Conservation (phyloP, 2,888 invertebrate species). For the Adelphocoris suturalis region DNA sequence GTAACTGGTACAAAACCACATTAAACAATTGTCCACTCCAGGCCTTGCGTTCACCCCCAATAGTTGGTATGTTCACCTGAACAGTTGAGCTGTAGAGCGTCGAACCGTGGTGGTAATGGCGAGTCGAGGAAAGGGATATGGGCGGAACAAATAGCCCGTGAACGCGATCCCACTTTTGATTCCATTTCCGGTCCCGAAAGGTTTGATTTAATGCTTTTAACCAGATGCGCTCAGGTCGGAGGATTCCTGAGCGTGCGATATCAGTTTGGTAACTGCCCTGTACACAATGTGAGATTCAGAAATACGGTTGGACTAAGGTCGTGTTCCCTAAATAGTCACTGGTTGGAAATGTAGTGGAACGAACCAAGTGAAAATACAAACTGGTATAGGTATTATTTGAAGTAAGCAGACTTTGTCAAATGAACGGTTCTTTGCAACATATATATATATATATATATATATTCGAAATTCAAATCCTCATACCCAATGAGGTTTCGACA, state of each 20-base stretch:
- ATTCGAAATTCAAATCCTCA: no score
- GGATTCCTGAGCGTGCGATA: constrained; percentile 21
- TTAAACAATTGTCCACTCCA: constrained; percentile 1
- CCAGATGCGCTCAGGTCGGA: constrained; percentile 37
- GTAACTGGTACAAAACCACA: not conserved
- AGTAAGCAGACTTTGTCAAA: no score
- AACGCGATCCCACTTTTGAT: constrained; percentile 35
- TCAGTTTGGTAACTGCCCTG: not conserved
- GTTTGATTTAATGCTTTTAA: constrained; percentile 43
- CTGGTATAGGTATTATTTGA: no score
- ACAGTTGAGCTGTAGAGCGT: not conserved
- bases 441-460: no score
- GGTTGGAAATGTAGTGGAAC: not conserved
- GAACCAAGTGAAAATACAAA: no score
- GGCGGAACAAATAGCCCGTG: constrained; percentile 35
- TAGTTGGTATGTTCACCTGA: not conserved
- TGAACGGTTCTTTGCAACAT: no score
- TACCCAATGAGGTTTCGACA: no score
- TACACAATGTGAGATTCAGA: not conserved
- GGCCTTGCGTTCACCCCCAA: not conserved
- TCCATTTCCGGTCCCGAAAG: constrained; percentile 34
- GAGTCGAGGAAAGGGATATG: not conserved
- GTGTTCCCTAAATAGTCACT: not conserved
- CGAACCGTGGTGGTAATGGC: not conserved
- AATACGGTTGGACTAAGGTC: not conserved